Evolutionary conservation across 2,888 invertebrate genomes (phyloP), one percentile per base, ranked within the genome.

Genomic region (Eupeodes latifasciatus): DNA sequence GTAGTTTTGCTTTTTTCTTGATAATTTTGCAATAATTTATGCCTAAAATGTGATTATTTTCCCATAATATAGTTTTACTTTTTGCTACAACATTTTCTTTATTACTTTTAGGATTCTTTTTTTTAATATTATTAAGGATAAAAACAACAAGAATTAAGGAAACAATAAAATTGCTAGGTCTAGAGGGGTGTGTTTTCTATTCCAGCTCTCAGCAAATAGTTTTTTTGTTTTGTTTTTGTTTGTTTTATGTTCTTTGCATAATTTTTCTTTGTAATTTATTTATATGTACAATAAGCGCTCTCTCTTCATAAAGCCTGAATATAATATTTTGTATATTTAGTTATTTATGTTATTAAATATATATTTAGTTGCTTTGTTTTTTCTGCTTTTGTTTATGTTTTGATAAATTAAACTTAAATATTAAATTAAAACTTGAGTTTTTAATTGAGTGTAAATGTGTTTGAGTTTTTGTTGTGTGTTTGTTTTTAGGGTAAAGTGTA

Each of bases 11-110:
- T 16, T 64, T 85, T 78, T 85, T 61, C 74, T 78, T 74, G 47
- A 75, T 61, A 83, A 83, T 72, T 80, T 83, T 83, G 83, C 83
- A 80, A 62, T 83, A 80, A 72, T 71, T 86, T 83, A 72, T 87
- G 87, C 84, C 87, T 87, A 87, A 77, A 87, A 55, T 76, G 71
- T 82, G 64, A 59, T 69, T 85, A 62, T 44, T 67, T 34, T 47
- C 59, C 49, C 40, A 47, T 53, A 27, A 55, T 69, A 51, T 40
- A 40, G 40, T 40, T 40, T 40, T 40, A 27, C 27, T 59, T 57
- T 77, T 51, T 6, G 64, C 71, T 81, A 66, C 53, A 34, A 49
- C 76, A 66, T 34, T 69, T 12, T 44, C 10, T 40, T 59, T 57
- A 80, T 79, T 76, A 6, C 61, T 47, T 80, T 75, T 66, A 83